A percentile compares a stretch with the other conserved stretches of the same genome.
Conservation (phyloP, 2,113 vertebrate genomes). For the Mustela nigripes region DNA sequence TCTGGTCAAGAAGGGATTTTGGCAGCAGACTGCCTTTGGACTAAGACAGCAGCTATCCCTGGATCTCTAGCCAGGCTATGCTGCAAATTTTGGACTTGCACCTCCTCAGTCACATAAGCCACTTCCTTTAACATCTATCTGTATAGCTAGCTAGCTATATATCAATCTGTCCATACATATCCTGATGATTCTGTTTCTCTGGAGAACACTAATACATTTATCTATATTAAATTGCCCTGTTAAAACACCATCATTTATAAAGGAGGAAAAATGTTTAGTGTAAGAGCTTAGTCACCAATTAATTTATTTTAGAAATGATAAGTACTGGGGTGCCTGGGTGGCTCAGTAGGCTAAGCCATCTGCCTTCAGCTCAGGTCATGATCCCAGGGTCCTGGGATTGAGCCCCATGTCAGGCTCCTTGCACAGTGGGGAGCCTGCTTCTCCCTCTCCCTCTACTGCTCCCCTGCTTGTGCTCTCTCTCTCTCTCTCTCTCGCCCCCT, state of each 20-base stretch:
- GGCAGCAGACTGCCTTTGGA: neutral
- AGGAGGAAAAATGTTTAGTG: neutral
- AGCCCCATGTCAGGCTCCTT: too few species aligned
- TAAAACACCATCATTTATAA: neutral
- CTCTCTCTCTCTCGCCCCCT: too few species aligned
- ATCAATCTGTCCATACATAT: neutral
- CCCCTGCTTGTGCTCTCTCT: too few species aligned
- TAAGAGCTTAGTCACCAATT: neutral
- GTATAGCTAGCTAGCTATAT: neutral
- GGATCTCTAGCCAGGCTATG: neutral
- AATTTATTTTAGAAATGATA: conserved; percentile 20
- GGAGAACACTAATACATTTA: neutral
- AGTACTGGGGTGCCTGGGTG: too few species aligned
- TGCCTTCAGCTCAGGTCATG: too few species aligned
- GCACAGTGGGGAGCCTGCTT: too few species aligned
- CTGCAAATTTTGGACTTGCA: neutral
- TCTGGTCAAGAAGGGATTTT: neutral
- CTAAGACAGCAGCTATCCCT: neutral
- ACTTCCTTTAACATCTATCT: neutral
- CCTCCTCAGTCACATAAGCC: neutral
- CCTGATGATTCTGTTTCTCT: neutral
- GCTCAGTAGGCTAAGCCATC: too few species aligned
- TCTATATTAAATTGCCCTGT: neutral
- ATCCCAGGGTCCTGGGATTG: too few species aligned
- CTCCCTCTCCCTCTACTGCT: too few species aligned